Evolutionary conservation across 64 coral and sea anemone genomes (phyloP).

Genomic region (Astreopora myriophthalma): DNA sequence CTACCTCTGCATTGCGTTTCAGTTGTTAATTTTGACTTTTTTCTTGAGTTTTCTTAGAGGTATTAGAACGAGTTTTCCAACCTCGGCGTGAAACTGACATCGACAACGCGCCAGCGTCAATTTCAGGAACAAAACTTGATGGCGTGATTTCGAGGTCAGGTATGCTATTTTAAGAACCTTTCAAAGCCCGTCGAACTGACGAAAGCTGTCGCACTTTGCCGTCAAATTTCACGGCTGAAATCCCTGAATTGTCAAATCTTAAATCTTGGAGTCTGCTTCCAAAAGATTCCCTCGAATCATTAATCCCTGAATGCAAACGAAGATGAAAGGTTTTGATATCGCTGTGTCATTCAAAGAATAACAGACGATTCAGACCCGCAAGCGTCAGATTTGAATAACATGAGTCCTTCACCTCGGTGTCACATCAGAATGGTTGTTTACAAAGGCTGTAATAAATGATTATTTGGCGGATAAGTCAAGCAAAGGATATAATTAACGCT

Average conservation of each 20-base stretch:
- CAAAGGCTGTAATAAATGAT: constrained; percentile 24
- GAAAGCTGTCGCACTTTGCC: neutral
- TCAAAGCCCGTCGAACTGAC: neutral
- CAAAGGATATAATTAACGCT: neutral
- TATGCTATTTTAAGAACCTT: constrained; percentile 26
- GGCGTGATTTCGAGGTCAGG: constrained; percentile 42
- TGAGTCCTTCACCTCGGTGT: neutral
- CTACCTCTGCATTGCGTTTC: constrained; percentile 20
- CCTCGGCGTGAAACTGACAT: neutral
- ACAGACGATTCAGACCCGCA: neutral
- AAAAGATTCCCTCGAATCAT: neutral
- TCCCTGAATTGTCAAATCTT: neutral
- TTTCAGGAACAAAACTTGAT: neutral
- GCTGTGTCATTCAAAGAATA: neutral
- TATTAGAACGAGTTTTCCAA: too few species aligned
- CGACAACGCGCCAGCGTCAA: neutral
- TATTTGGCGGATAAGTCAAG: constrained; percentile 40
- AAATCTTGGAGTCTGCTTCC: neutral
- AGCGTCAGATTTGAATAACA: constrained; percentile 34
- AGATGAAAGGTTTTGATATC: neutral
- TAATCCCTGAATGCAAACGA: neutral
- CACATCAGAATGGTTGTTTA: constrained; percentile 32
- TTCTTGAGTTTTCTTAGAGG: neutral
- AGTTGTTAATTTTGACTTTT: neutral
- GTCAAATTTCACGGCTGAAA: neutral